Base-by-base conservation (phyloP, 2,797 vertebrate species). In the Pagetopsis macropterus region DNA sequence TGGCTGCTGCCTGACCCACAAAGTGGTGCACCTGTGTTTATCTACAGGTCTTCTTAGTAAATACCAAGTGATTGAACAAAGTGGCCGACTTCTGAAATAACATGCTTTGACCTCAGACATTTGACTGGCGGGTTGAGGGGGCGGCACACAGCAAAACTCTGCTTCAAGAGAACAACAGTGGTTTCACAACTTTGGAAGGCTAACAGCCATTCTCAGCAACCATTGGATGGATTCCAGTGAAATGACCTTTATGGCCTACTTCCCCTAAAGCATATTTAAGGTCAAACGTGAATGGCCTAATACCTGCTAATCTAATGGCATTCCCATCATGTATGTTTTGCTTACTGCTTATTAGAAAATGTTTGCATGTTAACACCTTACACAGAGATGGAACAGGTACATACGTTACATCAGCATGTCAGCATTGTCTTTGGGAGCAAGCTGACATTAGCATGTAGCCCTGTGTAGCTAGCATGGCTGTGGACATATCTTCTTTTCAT, bases 1-100 rank as follows among this genome's bases (percentile, higher is more conserved):
- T 51, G 72, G 58, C 79, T 70, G 52, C 72, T 43, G 59, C 69
- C 49, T 72, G 71, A 40, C 81, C 86, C 84, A 84, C 84, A 80
- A 37, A 56, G 50, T 49, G 72, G 74, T 52, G 48, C 92, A 92
- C 91, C 90, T 93, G 91, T 93, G 93, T 94, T 93, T 95, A 88
- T 93, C 85, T 88, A 76, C 71, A 72, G 64, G 48, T 57, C 3
- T 70, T 78, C 70, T 59, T 82, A 62, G 89, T 86, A 90, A 92
- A 89, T 82, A 84, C 65, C 55, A 66, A 84, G 80, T 84, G 89
- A 92, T 85, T 87, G 88, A 85, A 81, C 78, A 85, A 84, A 87
- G 75, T 59, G 48, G 75, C 76, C 49, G 10, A 76, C 78, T 58
- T 79, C 75, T 85, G 72, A 86, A 93, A 93, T 92, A 79, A 88